A percentile compares a stretch with the other conserved stretches of the same genome.
These are phyloP conservation scores for Pissodes strobi DNA, from an alignment of 1,140 invertebrate species.

Conservation along the genomic window DNA sequence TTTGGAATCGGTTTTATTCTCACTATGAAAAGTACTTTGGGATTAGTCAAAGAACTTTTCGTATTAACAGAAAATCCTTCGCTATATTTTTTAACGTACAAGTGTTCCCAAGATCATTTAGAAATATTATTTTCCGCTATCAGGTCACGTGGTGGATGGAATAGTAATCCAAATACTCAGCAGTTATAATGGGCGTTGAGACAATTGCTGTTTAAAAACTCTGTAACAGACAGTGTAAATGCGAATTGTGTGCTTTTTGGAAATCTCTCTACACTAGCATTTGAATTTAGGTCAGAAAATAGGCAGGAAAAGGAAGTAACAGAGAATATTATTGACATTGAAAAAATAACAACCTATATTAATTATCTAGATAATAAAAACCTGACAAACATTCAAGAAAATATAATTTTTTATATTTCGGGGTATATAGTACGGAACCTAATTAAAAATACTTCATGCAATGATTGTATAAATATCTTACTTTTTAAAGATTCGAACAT, in stretches of 20 bases:
- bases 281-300: slow-evolving; percentile 22
- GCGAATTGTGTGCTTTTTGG: slow-evolving; percentile 11
- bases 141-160: slow-evolving; percentile 32
- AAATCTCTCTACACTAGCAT: slow-evolving; percentile 7
- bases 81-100: slow-evolving; percentile 47
- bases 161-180: slow-evolving; percentile 36
- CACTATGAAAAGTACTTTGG: slow-evolving; percentile 29
- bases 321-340: neutral
- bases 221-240: slow-evolving; percentile 12
- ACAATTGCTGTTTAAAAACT: slow-evolving; percentile 17
- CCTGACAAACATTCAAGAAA: slow-evolving; percentile 19
- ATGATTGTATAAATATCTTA: slow-evolving; percentile 14
- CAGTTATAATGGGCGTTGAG: slow-evolving; percentile 20
- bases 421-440: slow-evolving; percentile 4
- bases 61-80: slow-evolving; percentile 16
- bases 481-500: neutral
- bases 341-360: neutral
- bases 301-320: slow-evolving; percentile 1
- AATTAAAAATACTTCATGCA: neutral
- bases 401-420: slow-evolving; percentile 11
- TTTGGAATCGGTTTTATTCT: slow-evolving; percentile 24
- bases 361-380: neutral
- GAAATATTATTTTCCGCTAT: slow-evolving; percentile 49
- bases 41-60: slow-evolving; percentile 33
- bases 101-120: slow-evolving; percentile 46